Base-by-base conservation (phyloP, 1,140 invertebrate genomes). In the Aphaenogaster ashmeadi region DNA sequence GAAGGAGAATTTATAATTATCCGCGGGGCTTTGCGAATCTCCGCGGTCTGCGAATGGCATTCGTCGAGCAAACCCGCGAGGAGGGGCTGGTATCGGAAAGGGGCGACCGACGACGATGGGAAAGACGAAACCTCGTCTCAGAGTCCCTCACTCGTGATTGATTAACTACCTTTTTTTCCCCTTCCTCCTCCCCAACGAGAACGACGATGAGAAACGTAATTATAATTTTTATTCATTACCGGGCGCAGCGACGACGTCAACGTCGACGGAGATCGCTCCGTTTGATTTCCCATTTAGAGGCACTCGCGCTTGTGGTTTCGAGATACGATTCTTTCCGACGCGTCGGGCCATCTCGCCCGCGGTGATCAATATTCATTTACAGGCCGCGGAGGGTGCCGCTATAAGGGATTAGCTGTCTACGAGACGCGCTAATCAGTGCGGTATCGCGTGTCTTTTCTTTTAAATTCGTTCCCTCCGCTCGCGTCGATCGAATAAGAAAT, bases 141-240 rank as follows among this genome's bases (percentile, higher is more conserved):
- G 18, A 50, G 64, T 71, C 81, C 84, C 67, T 84, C 91, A 91
- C 91, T 93, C 88, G 93, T 95, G 95, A 95, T 95, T 95, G 95
- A 95, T 95, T 95, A 95, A 94, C 94, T 95, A 94, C 92, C 94
- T 95, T 95, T 93, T 92, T 93, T 89, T 80, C 11, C 15, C 13
- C 15, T 41, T 36, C n/a, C 62, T 7, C 9, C 62, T 78, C 33
- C 33, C 27, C 60, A 33, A 62, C 15, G 60, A 36, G 67, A 88
- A 80, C 75, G 88, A 91, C 90, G 91, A 87, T 86, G 91, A 94
- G 93, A 93, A 95, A 94, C 93, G 94, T 95, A 95, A 95, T 95
- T 95, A 95, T 95, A 95, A 95, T 95, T 94, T 95, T 95, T 95
- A 95, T 95, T 95, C 95, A 95, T 95, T 95, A 95, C 90, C 85